Conservation (phyloP, 2,888 invertebrate genomes). For the Rhaphigaster nebulosa region DNA sequence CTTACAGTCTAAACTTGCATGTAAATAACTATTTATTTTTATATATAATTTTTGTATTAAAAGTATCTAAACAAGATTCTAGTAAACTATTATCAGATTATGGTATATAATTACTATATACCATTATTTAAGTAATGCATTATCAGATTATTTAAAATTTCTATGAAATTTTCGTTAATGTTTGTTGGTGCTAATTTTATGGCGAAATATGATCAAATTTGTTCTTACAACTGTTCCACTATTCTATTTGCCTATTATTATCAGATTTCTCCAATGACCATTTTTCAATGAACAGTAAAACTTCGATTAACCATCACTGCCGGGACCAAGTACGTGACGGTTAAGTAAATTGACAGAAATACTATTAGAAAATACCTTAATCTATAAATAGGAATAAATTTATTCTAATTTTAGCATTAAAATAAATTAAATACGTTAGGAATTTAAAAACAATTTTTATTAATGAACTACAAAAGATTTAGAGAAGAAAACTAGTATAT, state of each 20-base stretch:
- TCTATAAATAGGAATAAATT: too few species aligned
- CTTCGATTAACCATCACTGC: too few species aligned
- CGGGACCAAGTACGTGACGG: too few species aligned
- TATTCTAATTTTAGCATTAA: too few species aligned
- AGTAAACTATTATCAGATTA: not conserved
- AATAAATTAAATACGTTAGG: too few species aligned
- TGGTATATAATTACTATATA: not conserved
- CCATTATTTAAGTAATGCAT: not conserved
- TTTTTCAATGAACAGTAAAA: too few species aligned
- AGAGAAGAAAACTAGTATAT: too few species aligned
- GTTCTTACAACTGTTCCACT: not conserved
- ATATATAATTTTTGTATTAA: not conserved
- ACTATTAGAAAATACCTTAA: too few species aligned
- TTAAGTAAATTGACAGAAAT: too few species aligned
- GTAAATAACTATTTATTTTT: not conserved
- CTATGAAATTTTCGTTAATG: not conserved
- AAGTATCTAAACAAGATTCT: not conserved
- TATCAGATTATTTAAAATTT: not conserved
- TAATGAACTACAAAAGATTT: too few species aligned
- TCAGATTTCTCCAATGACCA: not conserved
- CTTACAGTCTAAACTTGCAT: not conserved
- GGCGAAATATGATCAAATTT: not conserved
- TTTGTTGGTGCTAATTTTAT: not conserved
- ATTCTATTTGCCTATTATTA: not conserved
- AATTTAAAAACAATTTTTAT: too few species aligned